Evolutionary conservation across 2,113 vertebrate species (phyloP).

Genomic region (Hiodon tergisus): DNA sequence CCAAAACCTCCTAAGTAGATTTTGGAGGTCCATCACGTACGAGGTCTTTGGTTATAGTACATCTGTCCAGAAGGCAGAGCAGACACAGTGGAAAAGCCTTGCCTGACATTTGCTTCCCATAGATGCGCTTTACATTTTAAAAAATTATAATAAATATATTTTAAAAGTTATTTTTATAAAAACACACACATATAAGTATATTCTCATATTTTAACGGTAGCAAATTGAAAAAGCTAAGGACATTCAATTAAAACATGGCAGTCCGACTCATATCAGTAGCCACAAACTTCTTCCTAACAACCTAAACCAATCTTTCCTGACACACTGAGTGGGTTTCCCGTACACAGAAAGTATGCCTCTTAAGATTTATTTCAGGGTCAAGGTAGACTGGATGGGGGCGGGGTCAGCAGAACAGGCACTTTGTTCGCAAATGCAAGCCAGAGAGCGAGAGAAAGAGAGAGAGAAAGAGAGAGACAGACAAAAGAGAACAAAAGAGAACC

Average conservation of each 20-base stretch:
- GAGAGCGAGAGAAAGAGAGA: background rate
- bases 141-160: background rate
- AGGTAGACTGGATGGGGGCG: background rate
- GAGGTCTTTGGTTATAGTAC: slow-evolving; percentile 25
- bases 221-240: background rate
- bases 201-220: slow-evolving; percentile 2
- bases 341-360: background rate
- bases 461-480: background rate
- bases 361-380: background rate
- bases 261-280: background rate
- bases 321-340: too few species aligned
- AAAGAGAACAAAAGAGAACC: background rate
- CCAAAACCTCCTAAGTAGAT: background rate
- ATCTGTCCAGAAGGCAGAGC: slow-evolving; percentile 4
- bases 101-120: slow-evolving; percentile 20
- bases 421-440: slow-evolving; percentile 13
- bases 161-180: background rate
- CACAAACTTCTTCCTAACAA: background rate
- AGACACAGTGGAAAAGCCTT: background rate
- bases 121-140: slow-evolving; percentile 3
- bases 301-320: background rate
- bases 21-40: slow-evolving; percentile 7
- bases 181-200: background rate
- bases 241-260: background rate
- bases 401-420: slow-evolving; percentile 12